These are phyloP conservation scores for Lymantria monacha DNA, from an alignment of 2,888 invertebrate species.

Conservation along the genomic window DNA sequence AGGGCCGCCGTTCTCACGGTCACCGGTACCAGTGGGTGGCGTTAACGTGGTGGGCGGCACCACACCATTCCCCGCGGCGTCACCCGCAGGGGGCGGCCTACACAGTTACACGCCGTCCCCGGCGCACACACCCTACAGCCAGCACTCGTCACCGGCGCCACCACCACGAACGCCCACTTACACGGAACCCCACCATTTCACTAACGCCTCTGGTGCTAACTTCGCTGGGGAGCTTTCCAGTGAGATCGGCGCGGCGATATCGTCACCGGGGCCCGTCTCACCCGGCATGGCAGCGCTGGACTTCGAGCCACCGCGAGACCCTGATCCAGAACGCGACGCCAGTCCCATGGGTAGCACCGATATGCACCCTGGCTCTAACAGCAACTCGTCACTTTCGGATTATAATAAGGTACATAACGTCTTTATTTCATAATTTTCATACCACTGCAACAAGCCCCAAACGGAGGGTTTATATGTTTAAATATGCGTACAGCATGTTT, in stretches of 20 bases:
- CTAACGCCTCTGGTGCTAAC: conserved; percentile 34
- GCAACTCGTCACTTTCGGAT: conserved; percentile 56
- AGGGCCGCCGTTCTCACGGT: conserved; percentile 56
- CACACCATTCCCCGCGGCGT: conserved; percentile 56
- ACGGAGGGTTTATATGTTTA: too few species aligned
- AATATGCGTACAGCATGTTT: too few species aligned
- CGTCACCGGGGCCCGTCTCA: conserved; percentile 86
- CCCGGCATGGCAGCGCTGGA: conserved; percentile 87
- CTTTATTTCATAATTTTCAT: too few species aligned
- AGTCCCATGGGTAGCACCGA: conserved; percentile 35
- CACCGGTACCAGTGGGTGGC: conserved; percentile 46
- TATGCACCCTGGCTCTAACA: conserved; percentile 37
- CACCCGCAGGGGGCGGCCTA: conserved; percentile 49
- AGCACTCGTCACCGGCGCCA: conserved; percentile 70
- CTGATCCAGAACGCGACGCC: conserved; percentile 30
- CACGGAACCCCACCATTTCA: conserved; percentile 36
- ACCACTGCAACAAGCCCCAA: too few species aligned
- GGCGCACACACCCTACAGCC: conserved; percentile 72
- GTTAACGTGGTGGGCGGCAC: conserved; percentile 20
- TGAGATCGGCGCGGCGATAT: conserved; percentile 90
- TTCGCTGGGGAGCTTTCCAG: conserved; percentile 88
- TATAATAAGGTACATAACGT: conserved; percentile 57
- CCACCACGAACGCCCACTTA: conserved; percentile 52
- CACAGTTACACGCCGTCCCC: conserved; percentile 68
- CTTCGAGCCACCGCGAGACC: conserved; percentile 84